These are phyloP conservation scores for Cerceris rybyensis DNA, from an alignment of 2,888 invertebrate genomes.

Conservation along the genomic window DNA sequence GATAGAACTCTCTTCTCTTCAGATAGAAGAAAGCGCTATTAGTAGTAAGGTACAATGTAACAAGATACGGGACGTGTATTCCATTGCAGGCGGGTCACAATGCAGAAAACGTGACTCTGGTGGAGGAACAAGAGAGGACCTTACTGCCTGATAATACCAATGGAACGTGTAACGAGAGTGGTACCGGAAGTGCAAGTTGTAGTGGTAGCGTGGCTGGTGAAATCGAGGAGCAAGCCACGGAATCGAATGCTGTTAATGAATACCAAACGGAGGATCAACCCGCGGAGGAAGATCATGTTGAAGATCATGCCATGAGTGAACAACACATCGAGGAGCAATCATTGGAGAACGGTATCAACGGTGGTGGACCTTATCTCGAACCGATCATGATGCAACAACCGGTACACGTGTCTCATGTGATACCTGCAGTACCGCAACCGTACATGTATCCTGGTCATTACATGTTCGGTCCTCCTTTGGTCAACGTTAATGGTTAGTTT, in stretches of 20 bases:
- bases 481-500: conserved; percentile 83
- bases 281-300: conserved; percentile 14
- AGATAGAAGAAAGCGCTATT: too few species aligned
- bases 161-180: conserved; percentile 65
- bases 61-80: background rate
- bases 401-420: conserved; percentile 74
- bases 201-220: conserved; percentile 72
- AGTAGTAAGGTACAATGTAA: too few species aligned
- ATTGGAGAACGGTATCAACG: conserved; percentile 49
- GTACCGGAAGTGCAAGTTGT: conserved; percentile 67
- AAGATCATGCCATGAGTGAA: conserved; percentile 21
- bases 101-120: conserved; percentile 68
- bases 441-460: conserved; percentile 83
- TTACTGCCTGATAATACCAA: conserved; percentile 58
- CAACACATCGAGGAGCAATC: conserved; percentile 37
- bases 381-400: conserved; percentile 69
- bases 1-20: too few species aligned
- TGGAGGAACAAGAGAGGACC: conserved; percentile 61
- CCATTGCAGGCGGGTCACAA: conserved; percentile 55
- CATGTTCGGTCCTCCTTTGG: conserved; percentile 83
- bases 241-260: conserved; percentile 22
- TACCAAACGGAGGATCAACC: background rate
- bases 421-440: conserved; percentile 72
- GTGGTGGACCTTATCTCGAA: conserved; percentile 52
- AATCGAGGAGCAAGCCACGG: conserved; percentile 42